phyloP scores from a whole-genome alignment of 2,888 invertebrate genomes.

The Dryococelus australis region DNA sequence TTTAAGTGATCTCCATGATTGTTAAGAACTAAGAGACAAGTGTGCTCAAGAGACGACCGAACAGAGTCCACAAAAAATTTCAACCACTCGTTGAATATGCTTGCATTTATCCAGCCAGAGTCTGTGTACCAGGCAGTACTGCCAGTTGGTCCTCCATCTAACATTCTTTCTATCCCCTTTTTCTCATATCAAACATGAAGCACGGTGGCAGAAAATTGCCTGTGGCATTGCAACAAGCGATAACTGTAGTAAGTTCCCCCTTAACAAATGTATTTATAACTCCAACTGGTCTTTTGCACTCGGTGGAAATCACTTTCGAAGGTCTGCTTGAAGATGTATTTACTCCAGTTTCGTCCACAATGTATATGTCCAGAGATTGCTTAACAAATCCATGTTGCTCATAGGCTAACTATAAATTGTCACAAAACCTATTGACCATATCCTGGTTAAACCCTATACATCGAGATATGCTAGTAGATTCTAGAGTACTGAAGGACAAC shows the following conservation, averaged over 20 bases:
- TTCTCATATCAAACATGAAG: background rate
- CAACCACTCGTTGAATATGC: background rate
- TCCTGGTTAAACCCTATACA: slow-evolving; percentile 21
- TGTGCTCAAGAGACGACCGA: background rate
- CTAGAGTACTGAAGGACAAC: slow-evolving; percentile 13
- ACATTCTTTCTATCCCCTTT: background rate
- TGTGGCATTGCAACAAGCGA: slow-evolving; percentile 21
- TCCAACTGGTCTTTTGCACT: background rate
- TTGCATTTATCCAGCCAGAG: slow-evolving; percentile 9
- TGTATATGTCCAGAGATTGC: no score
- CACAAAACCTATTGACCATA: slow-evolving; percentile 18
- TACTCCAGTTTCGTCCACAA: background rate
- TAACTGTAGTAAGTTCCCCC: slow-evolving; percentile 30
- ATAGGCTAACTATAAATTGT: slow-evolving; percentile 30
- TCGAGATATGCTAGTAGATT: slow-evolving; percentile 28
- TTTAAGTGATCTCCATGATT: background rate
- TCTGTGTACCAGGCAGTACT: background rate
- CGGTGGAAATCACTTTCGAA: background rate
- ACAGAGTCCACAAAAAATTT: background rate
- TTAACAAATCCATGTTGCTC: no score
- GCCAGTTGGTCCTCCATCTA: slow-evolving; percentile 6
- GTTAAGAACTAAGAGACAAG: background rate
- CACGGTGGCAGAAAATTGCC: slow-evolving; percentile 5
- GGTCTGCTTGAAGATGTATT: slow-evolving; percentile 4
- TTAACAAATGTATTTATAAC: slow-evolving; percentile 17